Base-by-base conservation (phyloP, 2,888 invertebrate species). In the Hetaerina titia region DNA sequence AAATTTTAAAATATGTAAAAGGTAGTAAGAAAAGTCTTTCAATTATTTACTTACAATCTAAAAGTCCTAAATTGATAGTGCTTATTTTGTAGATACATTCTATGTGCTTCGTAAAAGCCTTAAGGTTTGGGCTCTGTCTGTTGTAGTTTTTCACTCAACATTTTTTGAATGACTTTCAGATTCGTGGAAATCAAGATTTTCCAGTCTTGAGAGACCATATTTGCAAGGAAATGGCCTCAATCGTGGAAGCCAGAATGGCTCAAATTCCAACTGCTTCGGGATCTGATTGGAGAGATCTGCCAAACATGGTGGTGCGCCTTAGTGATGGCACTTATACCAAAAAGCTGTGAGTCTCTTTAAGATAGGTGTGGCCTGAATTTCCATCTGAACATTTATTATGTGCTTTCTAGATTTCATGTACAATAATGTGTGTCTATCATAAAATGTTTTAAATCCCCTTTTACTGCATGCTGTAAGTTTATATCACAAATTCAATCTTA, bases 261-360 rank as follows among this genome's bases (percentile, higher is more conserved):
- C 97, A 98, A 95, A 98, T 99, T 95, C 99, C 99, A 0, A 97
- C 97, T 0, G 97, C 97, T 5, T 97, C 98, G 0, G 98, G 98
- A 1, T 98, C 98, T 0, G 99, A 99, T 96, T 99, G 99, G 99
- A 97, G 99, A 89, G 98, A 98, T 96, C 97, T 99, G 57, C 99
- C 99, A 0, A 99, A 99, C 96, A 97, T 98, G 95, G 97, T 97
- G 7, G 97, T 98, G 0, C 96, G 97, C 64, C 97, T 99, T 56
- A 97, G 97, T 2, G 98, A 98, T 96, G 98, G 98, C 95, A 98
- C 97, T 17, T 97, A 97, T 96, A 97, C 97, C 0, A 97, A 97
- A 95, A 97, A 97, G 96, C 96, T 98, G 97, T 97, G 96, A 96
- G 97, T 96, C 58, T 89, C 90, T 17, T 95, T 95, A 95, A 45